Base-by-base conservation (phyloP, 2,113 vertebrate species). In the Dipodomys stephensi region DNA sequence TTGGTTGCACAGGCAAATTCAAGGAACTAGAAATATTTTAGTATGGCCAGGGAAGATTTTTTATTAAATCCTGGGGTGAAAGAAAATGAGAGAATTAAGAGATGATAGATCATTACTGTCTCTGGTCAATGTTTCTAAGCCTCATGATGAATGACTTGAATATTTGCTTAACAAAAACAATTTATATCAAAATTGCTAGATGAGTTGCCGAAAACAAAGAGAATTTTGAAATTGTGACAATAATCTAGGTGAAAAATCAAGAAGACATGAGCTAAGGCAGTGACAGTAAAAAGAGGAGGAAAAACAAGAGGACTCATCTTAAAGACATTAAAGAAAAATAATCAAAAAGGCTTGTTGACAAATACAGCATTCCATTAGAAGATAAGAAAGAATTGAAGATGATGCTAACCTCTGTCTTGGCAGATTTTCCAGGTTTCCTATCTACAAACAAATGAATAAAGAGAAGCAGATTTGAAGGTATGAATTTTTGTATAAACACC, bases 341-440 rank as follows among this genome's bases (percentile, higher is more conserved):
- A 86, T 88, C 68, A 60, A 25, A 83, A 86, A 81, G 13, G 1
- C 73, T 67, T 77, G 19, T 25, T 92, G 87, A 62, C 69, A 83
- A 64, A 82, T 7, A 81, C 0, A 88, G 12, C 35, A 82, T 1
- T 87, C 10, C n/a, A 18, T 83, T 96, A 49, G 49, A 92, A 90
- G 28, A 92, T 7, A 49, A 8, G 49, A 88, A 91, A 77, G 87
- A 67, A 88, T 84, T 65, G 84, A 94, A 90, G 7, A 82, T 82
- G 32, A 78, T 28, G 65, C 10, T 77, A 65, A 25, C 57, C 85
- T 81, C 57, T 88, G 74, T 32, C 35, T 82, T 94, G 44, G 49
- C 10, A 60, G 28, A 72, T 0, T 9, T 71, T 80, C 46, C 67
- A 62, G 32, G 79, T 16, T 19, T 84, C 9, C 20, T 12, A 62